These are phyloP conservation scores for Leucophenga varia DNA, from an alignment of 1,140 invertebrate genomes.

Conservation along the genomic window DNA sequence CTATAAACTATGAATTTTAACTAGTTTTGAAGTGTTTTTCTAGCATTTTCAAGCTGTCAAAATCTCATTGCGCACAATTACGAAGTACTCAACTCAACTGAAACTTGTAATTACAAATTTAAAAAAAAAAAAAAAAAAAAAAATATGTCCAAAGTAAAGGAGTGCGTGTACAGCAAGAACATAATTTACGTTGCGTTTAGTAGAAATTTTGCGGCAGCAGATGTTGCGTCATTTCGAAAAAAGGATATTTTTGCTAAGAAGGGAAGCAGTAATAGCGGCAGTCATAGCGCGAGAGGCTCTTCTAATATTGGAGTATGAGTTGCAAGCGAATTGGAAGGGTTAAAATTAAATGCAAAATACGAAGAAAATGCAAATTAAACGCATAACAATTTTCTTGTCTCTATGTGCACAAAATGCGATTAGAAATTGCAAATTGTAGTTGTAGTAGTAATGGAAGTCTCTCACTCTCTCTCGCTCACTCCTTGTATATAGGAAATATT, in stretches of 20 bases:
- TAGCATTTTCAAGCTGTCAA: constrained; percentile 43
- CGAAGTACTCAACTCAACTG: constrained; percentile 18
- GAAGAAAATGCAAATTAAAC: constrained; percentile 41
- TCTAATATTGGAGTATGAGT: constrained; percentile 16
- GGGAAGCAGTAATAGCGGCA: neutral
- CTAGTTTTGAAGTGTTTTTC: constrained; percentile 15
- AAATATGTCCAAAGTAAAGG: no score
- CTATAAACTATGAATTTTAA: constrained; percentile 45
- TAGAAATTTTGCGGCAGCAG: constrained; percentile 22
- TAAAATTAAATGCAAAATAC: constrained; percentile 40
- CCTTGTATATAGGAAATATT: no score
- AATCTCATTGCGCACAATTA: constrained; percentile 37
- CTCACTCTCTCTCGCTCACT: no score
- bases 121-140: no score
- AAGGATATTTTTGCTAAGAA: constrained; percentile 12
- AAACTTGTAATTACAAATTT: constrained; percentile 37
- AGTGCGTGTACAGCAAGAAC: no score
- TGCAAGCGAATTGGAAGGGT: no score
- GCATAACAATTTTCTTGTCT: constrained; percentile 36
- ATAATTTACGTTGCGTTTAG: no score
- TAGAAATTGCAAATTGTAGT: no score
- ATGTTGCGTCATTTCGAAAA: constrained; percentile 39
- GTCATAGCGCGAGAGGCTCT: constrained; percentile 4
- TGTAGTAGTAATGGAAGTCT: no score
- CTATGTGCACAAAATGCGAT: no score